Conservation (phyloP, 1,140 invertebrate species). For the Zaprionus kolodkinae region DNA sequence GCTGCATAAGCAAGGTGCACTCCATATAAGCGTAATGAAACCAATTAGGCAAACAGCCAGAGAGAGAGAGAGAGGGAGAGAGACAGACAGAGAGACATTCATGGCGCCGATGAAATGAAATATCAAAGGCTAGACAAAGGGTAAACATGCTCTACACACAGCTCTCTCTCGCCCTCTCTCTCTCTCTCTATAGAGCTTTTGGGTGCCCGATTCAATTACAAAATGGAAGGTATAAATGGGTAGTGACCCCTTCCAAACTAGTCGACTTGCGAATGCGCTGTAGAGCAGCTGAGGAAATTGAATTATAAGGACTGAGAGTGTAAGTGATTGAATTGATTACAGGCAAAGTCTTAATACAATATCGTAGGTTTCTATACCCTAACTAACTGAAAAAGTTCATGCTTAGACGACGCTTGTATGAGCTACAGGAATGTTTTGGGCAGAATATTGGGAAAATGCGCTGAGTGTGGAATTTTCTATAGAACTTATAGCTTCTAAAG, state of each 20-base stretch:
- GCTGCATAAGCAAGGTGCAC: slow-evolving; percentile 12
- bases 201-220: slow-evolving; percentile 57
- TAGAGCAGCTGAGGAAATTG: not conserved
- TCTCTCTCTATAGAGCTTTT: not conserved
- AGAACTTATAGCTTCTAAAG: not conserved
- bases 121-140: slow-evolving; percentile 78
- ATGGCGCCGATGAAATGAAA: slow-evolving; percentile 52
- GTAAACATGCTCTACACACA: slow-evolving; percentile 54
- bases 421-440: not conserved
- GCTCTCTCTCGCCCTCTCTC: not conserved
- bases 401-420: not conserved
- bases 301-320: not conserved
- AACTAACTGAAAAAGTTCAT: not conserved
- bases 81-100: slow-evolving; percentile 14
- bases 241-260: not conserved
- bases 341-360: not conserved
- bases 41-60: slow-evolving; percentile 72
- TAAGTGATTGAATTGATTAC: not conserved
- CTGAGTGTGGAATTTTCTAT: not conserved
- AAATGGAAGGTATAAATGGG: slow-evolving; percentile 38
- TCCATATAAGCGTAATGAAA: slow-evolving; percentile 67
- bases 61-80: not conserved
- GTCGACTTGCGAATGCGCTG: slow-evolving; percentile 45
- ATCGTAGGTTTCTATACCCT: not conserved
- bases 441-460: not conserved